phyloP scores from a whole-genome alignment of 1,140 invertebrate genomes.

The Lutraria rhynchaena region DNA sequence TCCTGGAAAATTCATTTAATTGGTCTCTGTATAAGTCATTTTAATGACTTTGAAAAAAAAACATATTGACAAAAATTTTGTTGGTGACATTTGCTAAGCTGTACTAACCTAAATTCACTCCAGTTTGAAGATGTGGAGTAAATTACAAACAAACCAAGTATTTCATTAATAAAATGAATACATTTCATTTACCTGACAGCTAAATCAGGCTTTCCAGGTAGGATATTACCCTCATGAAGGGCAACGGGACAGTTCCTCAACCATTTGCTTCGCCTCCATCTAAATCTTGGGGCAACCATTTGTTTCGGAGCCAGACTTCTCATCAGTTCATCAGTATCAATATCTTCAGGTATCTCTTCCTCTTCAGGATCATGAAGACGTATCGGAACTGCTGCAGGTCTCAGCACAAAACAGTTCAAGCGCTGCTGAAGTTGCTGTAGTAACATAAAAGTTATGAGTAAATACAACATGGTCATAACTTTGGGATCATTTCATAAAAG shows the following conservation, averaged over 20 bases:
- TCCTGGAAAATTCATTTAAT: no score
- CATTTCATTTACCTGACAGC: slow-evolving; percentile 77
- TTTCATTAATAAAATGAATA: no score
- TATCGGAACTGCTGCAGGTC: slow-evolving; percentile 78
- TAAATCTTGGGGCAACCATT: slow-evolving; percentile 79
- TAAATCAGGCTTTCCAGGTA: slow-evolving; percentile 80
- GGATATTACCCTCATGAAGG: slow-evolving; percentile 79
- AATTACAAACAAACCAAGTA: no score
- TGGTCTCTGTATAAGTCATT: no score
- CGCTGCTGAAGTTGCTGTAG: slow-evolving; percentile 78
- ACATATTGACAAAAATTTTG: no score
- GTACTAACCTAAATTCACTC: no score
- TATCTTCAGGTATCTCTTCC: slow-evolving; percentile 79
- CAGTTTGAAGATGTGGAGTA: no score
- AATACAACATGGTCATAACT: no score
- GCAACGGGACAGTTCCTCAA: slow-evolving; percentile 80
- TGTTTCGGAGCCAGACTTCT: slow-evolving; percentile 75
- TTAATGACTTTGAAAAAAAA: no score
- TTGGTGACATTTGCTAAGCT: no score
- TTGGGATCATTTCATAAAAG: no score
- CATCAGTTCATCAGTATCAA: slow-evolving; percentile 81
- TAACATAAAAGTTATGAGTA: no score
- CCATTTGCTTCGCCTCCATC: slow-evolving; percentile 81
- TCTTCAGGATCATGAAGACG: slow-evolving; percentile 79
- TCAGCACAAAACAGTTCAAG: slow-evolving; percentile 78